Conservation (phyloP, 92 coral and sea anemone genomes). For the Actinernus sp. region DNA sequence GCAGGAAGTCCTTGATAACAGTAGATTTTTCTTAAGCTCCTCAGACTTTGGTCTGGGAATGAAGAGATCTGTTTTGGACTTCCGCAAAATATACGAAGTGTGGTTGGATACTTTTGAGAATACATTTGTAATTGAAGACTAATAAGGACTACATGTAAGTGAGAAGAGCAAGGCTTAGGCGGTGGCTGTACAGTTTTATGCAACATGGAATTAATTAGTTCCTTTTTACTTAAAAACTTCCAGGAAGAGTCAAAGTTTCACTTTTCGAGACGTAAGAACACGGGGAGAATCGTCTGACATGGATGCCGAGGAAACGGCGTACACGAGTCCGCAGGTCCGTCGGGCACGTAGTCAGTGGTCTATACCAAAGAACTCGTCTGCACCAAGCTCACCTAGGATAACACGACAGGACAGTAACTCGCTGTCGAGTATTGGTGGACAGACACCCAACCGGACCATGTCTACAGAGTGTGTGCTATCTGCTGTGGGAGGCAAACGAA, state of each 20-base stretch:
- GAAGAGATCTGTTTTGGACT: too few relatives aligned
- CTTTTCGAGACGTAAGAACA: constrained; percentile 28
- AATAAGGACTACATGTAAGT: too few relatives aligned
- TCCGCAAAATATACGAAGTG: too few relatives aligned
- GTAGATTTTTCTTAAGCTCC: too few relatives aligned
- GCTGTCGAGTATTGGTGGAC: constrained; percentile 8
- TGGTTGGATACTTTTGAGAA: too few relatives aligned
- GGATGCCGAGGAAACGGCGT: constrained; percentile 18
- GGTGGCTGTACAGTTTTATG: too few relatives aligned
- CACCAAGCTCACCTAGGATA: constrained; percentile 44
- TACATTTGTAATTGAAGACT: too few relatives aligned
- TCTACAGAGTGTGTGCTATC: constrained; percentile 64
- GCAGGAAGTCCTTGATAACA: too few relatives aligned
- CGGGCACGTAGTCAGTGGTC: constrained; percentile 50
- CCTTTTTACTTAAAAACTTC: too few relatives aligned
- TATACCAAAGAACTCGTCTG: constrained; percentile 24
- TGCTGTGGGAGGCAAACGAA: constrained; percentile 57
- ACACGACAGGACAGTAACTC: constrained; percentile 50
- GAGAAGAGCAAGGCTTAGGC: too few relatives aligned
- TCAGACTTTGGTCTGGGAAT: too few relatives aligned
- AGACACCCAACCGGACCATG: constrained; percentile 52
- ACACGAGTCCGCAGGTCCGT: constrained; percentile 36
- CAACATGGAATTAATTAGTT: too few relatives aligned
- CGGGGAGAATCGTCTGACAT: constrained; percentile 78
- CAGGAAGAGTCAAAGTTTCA: constrained; percentile 49